Conservation (phyloP, 2,113 vertebrate genomes). For the Lucifuga dentata region DNA sequence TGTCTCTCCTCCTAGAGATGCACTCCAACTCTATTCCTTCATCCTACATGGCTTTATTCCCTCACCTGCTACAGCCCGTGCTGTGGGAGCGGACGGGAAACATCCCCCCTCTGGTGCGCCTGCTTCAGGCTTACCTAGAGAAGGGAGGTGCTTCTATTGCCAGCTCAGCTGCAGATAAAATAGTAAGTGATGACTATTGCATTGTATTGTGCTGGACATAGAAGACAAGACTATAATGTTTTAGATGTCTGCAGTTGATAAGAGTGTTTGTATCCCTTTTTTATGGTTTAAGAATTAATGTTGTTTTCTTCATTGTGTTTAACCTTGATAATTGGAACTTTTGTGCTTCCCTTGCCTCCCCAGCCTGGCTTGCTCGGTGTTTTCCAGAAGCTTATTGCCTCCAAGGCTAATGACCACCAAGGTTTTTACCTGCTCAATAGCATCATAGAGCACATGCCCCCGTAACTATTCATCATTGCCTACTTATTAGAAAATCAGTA, state of each 20-base stretch:
- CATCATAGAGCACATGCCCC: constrained; percentile 95
- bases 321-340: background rate
- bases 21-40: constrained; percentile 90
- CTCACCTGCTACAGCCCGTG: constrained; percentile 94
- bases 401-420: constrained; percentile 98
- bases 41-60: constrained; percentile 97
- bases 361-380: constrained; percentile 96
- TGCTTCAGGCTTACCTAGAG: constrained; percentile 95
- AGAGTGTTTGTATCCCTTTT: background rate
- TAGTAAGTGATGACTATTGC: constrained; percentile 86
- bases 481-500: background rate
- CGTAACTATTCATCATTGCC: constrained; percentile 82
- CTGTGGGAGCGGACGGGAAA: constrained; percentile 97
- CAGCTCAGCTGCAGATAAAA: constrained; percentile 91
- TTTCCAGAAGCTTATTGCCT: constrained; percentile 98
- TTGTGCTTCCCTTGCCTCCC: background rate
- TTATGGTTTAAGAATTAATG: background rate
- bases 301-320: background rate
- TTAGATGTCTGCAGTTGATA: background rate
- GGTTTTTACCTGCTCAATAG: constrained; percentile 98
- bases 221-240: background rate
- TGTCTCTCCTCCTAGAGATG: constrained; percentile 98
- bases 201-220: background rate
- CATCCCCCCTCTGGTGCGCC: constrained; percentile 95
- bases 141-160: constrained; percentile 91